phyloP scores from a whole-genome alignment of 2,888 invertebrate species.

The Xanthia togata region DNA sequence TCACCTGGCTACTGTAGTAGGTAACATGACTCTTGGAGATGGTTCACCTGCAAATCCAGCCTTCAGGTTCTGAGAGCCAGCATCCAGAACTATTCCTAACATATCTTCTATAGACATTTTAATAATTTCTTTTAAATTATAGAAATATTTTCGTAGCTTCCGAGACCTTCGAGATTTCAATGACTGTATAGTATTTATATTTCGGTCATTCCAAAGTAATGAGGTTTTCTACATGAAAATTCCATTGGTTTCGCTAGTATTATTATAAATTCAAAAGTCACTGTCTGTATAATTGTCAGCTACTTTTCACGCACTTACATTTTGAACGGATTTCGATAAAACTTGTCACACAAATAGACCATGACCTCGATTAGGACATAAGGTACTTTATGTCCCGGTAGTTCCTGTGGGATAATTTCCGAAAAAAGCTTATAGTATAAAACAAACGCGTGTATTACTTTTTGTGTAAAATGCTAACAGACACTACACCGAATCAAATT shows the following conservation, averaged over 20 bases:
- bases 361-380: background rate
- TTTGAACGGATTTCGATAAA: background rate
- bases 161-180: conserved; percentile 45
- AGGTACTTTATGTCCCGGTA: too few relatives aligned
- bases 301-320: too few relatives aligned
- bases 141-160: background rate
- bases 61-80: conserved; percentile 97
- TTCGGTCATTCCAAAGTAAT: background rate
- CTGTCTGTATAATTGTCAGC: background rate
- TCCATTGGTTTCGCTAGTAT: too few relatives aligned
- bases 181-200: background rate
- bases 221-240: conserved; percentile 15
- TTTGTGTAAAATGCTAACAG: background rate
- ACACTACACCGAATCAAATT: background rate
- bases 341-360: background rate
- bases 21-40: conserved; percentile 96
- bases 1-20: conserved; percentile 91
- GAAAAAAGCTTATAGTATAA: background rate
- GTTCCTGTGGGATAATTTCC: background rate
- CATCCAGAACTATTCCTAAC: conserved; percentile 94
- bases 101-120: conserved; percentile 61
- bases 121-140: background rate
- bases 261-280: background rate
- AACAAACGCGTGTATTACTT: background rate
- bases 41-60: conserved; percentile 98